Evolutionary conservation across 2,888 invertebrate species (phyloP), one percentile per base, ranked within the genome.

Genomic region (Meloe dianella): DNA sequence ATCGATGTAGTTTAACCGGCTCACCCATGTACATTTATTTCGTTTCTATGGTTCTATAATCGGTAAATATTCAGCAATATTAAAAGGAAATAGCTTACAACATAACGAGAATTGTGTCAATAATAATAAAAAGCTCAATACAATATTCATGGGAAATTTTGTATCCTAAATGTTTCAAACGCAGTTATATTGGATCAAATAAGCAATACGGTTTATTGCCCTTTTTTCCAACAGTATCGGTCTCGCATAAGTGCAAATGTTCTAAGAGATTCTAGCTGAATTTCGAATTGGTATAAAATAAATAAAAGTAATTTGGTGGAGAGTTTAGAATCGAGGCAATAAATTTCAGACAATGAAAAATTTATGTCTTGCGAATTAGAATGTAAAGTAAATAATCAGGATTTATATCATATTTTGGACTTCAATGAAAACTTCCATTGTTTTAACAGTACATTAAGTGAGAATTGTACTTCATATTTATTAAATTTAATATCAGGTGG

Each of bases 341-440:
- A 17, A 61, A 51, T 51, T 51, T 54, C 14, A 60, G 64, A 63
- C 60, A 66, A 63, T 66, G 63, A 63, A 59, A 59, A 67, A 60
- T 60, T 56, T 60, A 67, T 61, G 67, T 60, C 51, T n/a, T 8
- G 17, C 6, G 41, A 41, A 41, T 41, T 41, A 41, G 41, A 41
- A 41, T 41, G 17, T 41, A 41, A n/a, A 41, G 41, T 17, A 41
- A 41, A 41, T 38, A 38, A 38, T 38, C 38, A 38, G 38, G 38
- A 38, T 38, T 41, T 41, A 41, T 41, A 41, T 17, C 5, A 12
- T 41, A 17, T 41, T 17, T 41, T 6, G n/a, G 5, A 4, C 12
- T 35, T 12, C 35, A 35, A 12, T 7, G 6, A 8, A 30, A 9
- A 30, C 7, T 30, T 8, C 7, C 12, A 35, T 12, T 14, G 4